Evolutionary conservation across 2,113 vertebrate species (phyloP), one percentile per base, ranked within the genome.

Genomic region (Coptodon rendalli): DNA sequence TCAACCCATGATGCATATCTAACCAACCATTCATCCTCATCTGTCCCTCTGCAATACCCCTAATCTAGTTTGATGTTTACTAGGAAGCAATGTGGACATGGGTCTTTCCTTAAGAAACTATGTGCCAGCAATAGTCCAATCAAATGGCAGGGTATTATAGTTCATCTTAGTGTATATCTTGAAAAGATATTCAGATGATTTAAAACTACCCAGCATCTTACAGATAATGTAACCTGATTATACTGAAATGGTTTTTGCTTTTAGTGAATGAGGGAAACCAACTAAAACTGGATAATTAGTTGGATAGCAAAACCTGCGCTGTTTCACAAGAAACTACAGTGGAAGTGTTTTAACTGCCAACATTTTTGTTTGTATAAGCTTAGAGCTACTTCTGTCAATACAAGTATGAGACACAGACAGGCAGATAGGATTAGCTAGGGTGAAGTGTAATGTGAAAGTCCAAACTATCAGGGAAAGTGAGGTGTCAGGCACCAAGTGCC

Each of bases 31-130:
- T 91, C 87, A 88, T 86, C 91, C 87, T 87, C 86, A 84, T 79
- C 86, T 87, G 92, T 91, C 91, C 87, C 78, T 87, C 90, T 78
- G 80, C 80, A 80, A 89, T 93, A 61, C 83, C 85, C 85, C 86
- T 95, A 95, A 95, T 95, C 81, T 88, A 80, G 81, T 87, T 78
- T 94, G 95, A 96, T 95, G 90, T 90, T 88, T 83, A 7, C 84
- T 90, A 88, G 79, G 54, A 92, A 95, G 93, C 94, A 94, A 92
- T 87, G 91, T 71, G 89, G 85, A 81, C 90, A 87, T 66, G 63
- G 81, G 92, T 80, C 27, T 95, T 94, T 95, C 94, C 94, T 93
- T 82, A 90, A 95, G 95, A 95, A 95, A 87, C 82, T 56, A 92
- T 91, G 84, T 96, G 94, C 92, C 95, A 96, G 92, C 90, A 94